These are phyloP conservation scores for Pseudomugil gertrudae DNA, from an alignment of 2,797 vertebrate species.

Conservation along the genomic window DNA sequence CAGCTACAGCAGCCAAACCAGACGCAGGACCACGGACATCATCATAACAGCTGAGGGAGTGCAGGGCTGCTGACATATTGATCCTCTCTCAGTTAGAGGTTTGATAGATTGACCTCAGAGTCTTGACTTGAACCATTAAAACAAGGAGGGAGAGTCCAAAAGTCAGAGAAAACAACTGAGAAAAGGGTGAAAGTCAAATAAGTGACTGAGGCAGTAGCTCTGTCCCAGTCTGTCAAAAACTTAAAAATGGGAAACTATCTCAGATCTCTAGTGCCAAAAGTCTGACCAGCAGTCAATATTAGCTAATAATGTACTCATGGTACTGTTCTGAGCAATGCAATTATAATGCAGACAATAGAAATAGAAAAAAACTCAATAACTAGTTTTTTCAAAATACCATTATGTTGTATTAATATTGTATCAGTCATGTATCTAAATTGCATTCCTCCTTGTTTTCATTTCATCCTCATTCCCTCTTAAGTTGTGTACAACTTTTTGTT, in stretches of 20 bases:
- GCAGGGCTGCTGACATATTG: constrained; percentile 82
- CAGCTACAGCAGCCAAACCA: constrained; percentile 59
- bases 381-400: no score
- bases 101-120: constrained; percentile 82
- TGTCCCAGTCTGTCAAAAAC: not conserved
- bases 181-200: constrained; percentile 24
- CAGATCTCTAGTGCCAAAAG: not conserved
- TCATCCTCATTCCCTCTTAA: not conserved
- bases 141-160: constrained; percentile 51
- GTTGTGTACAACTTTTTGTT: not conserved
- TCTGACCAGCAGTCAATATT: not conserved
- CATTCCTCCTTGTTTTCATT: not conserved
- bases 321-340: not conserved
- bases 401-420: no score
- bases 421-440: not conserved
- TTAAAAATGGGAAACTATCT: not conserved
- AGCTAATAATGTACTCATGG: not conserved
- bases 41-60: constrained; percentile 85
- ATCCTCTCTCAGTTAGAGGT: constrained; percentile 80
- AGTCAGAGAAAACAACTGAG: constrained; percentile 43
- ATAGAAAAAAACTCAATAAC: no score
- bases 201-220: constrained; percentile 14
- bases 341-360: no score
- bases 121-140: constrained; percentile 70
- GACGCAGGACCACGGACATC: constrained; percentile 84